Conservation (phyloP, 1,140 invertebrate genomes). For the Drosophila seguyi region DNA sequence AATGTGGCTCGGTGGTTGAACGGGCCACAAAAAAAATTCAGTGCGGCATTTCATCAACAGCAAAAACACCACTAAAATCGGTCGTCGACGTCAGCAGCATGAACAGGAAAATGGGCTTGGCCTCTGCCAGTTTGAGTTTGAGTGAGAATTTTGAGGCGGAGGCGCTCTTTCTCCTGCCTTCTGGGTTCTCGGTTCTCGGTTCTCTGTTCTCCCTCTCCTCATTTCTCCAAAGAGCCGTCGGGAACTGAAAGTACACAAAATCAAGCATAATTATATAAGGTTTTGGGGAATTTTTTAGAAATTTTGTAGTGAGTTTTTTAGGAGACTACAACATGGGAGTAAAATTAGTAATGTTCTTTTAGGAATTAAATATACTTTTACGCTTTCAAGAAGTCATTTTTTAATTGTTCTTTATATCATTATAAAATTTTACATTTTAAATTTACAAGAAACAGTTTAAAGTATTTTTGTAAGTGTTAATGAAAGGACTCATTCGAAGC, state of each 20-base stretch:
- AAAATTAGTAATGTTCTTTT: too few relatives aligned
- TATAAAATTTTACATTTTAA: too few relatives aligned
- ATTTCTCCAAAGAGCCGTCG: conserved; percentile 14
- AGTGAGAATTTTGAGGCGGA: conserved; percentile 55
- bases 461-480: too few relatives aligned
- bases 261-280: not conserved
- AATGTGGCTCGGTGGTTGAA: conserved; percentile 74
- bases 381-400: too few relatives aligned
- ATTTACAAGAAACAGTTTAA: too few relatives aligned
- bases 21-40: conserved; percentile 59
- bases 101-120: conserved; percentile 69
- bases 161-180: conserved; percentile 35
- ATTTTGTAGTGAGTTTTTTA: not conserved
- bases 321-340: too few relatives aligned
- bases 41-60: conserved; percentile 63
- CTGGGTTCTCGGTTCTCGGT: conserved; percentile 3
- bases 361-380: not conserved
- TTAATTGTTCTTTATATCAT: too few relatives aligned
- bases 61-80: conserved; percentile 36
- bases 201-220: conserved; percentile 7
- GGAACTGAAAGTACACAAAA: conserved; percentile 14
- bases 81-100: conserved; percentile 18
- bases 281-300: not conserved
- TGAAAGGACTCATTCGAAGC: too few relatives aligned
- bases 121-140: conserved; percentile 50